Conservation (phyloP, 2,797 vertebrate species). For the Amblyraja radiata region DNA sequence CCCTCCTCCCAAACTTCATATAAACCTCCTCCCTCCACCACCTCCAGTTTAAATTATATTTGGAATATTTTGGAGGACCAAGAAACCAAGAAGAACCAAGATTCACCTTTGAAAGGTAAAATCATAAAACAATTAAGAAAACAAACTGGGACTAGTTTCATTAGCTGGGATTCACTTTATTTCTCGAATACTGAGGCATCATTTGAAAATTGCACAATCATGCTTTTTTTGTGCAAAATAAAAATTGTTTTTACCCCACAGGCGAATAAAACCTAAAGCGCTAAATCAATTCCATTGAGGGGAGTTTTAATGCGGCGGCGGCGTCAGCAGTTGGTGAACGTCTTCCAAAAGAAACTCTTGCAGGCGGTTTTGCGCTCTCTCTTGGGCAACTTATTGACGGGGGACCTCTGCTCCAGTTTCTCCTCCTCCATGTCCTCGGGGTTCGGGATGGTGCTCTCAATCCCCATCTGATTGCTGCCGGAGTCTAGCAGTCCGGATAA, state of each 20-base stretch:
- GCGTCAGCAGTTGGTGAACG: conserved; percentile 79
- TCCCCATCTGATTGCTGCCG: conserved; percentile 58
- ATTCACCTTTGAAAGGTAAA: neutral
- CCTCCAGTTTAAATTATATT: too few relatives aligned
- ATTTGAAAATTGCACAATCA: neutral
- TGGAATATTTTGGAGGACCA: too few relatives aligned
- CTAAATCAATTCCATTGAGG: conserved; percentile 12
- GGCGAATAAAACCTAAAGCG: neutral
- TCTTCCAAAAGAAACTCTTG: conserved; percentile 95
- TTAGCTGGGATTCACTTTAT: conserved; percentile 16
- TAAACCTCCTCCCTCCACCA: too few relatives aligned
- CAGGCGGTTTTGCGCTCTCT: conserved; percentile 81
- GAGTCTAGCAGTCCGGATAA: conserved; percentile 68
- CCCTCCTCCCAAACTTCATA: neutral
- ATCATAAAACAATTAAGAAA: neutral
- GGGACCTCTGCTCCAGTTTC: conserved; percentile 67
- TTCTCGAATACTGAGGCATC: neutral
- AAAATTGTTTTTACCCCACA: neutral
- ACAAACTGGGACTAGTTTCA: too few relatives aligned
- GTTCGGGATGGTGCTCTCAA: conserved; percentile 49
- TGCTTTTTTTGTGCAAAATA: neutral
- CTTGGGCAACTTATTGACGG: conserved; percentile 69
- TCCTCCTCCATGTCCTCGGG: conserved; percentile 63
- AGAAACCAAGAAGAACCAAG: too few relatives aligned
- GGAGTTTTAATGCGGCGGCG: neutral